Evolutionary conservation across 2,888 invertebrate genomes (phyloP), one percentile per base, ranked within the genome.

Genomic region (Ommatoiulus sabulosus): DNA sequence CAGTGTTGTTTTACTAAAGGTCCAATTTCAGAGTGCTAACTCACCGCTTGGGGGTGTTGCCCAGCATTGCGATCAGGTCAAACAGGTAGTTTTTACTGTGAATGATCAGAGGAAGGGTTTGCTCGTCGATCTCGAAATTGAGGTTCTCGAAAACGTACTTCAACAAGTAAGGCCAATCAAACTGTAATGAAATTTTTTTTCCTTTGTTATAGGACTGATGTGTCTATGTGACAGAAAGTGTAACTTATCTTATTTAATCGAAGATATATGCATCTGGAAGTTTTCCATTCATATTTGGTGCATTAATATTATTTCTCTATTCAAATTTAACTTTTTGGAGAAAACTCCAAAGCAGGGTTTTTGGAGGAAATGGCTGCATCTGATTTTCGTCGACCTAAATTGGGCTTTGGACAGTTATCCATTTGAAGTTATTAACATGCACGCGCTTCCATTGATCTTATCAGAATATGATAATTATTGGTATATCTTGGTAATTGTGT

Each of bases 81-180:
- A 90, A 90, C 84, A 92, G 91, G 89, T 91, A 92, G 46, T 91
- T 91, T 20, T 91, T 91, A 89, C 91, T 92, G 88, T 92, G 91
- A 44, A 92, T 91, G 88, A 91, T 91, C n/a, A 92, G 90, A 44
- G 90, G 90, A 90, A 89, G 84, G 44, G 44, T 89, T 20, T 88
- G 86, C 17, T 90, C 90, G 57, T 91, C 90, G 44, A 91, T 89
- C 10, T 90, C 90, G 8, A 92, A 90, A 85, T 90, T 86, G 15
- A 90, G 89, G 63, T 90, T 90, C 57, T 90, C 89, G 87, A 91
- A 91, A 43, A 91, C 90, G 86, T 91, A 90, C 44, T 91, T 90
- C 84, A 92, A 90, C 87, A 92, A 89, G 87, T 89, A 89, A 10
- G 90, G 89, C 92, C 92, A 92, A 86, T 92, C 90, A 86, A 92